Conservation (phyloP, 2,113 vertebrate genomes). For the Charina bottae region DNA sequence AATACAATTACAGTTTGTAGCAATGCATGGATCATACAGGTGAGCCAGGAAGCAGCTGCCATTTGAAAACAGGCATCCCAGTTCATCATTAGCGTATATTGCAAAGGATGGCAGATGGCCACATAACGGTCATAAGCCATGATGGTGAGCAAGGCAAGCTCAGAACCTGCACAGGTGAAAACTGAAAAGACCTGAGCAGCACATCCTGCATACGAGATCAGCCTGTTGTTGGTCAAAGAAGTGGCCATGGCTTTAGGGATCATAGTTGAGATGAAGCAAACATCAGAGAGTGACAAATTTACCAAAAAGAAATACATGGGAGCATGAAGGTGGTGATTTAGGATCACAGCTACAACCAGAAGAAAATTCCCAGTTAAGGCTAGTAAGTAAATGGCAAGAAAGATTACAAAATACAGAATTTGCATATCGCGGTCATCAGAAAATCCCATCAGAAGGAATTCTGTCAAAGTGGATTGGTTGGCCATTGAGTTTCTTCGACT, state of each 20-base stretch:
- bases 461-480: neutral
- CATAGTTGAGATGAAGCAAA: neutral
- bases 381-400: neutral
- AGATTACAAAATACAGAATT: neutral
- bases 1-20: neutral
- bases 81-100: neutral
- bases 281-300: neutral
- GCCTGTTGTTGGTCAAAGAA: neutral
- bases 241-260: neutral
- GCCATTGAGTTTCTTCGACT: no score
- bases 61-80: neutral
- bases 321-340: neutral
- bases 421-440: neutral
- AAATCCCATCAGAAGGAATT: slow-evolving; percentile 1
- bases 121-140: slow-evolving; percentile 13
- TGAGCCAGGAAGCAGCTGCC: neutral
- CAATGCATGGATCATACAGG: neutral
- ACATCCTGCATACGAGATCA: neutral
- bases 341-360: neutral
- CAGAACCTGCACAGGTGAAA: neutral
- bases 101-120: neutral
- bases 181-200: neutral
- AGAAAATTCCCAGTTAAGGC: neutral
- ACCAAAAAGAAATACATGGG: slow-evolving; percentile 9
- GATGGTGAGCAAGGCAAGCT: neutral